Evolutionary conservation across 2,797 vertebrate genomes (phyloP), one percentile per base, ranked within the genome.

Genomic region (Sorex maritimensis): DNA sequence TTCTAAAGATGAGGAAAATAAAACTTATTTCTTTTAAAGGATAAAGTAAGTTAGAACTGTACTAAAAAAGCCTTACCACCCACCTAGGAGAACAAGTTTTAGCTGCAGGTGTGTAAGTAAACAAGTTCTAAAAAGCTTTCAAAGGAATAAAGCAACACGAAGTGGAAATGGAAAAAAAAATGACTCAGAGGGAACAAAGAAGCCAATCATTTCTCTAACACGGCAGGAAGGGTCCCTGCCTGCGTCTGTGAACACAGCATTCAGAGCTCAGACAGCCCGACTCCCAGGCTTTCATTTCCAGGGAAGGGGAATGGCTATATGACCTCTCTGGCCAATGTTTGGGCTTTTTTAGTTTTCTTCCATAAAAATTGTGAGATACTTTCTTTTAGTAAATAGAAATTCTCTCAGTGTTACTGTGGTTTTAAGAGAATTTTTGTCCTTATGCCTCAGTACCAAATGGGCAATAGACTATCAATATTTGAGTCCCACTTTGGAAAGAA

Each of bases 91-190:
- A 95, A 92, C 68, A 95, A 94, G 77, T 85, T 86, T 81, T 79
- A 94, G 61, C 81, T 23, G 92, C 84, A 93, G 91, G 30, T 94
- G 65, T 34, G 0, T 68, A 77, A 90, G 94, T 81, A 96, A 96
- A 93, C 86, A 73, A 91, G 86, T 30, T 30, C 71, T 65, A 68
- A 81, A 95, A 96, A 91, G 41, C 61, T 91, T 95, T 49, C 55
- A 73, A 10, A 75, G 38, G 81, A 75, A 78, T 88, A 77, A 95
- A 92, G 86, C 72, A 83, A 81, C 81, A 82, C 83, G 75, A 24
- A 82, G 44, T 5, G 55, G 24, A 91, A 74, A 86, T 61, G 13
- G 14, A 17, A 11, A 44, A 44, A 83, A 77, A 69, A 92, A n/a
- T 13, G 14, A 34, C 58, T 90, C 88, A 55, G 34, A 34, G 85